Base-by-base conservation (phyloP, 2,888 invertebrate species). In the Diarsia dahlii region DNA sequence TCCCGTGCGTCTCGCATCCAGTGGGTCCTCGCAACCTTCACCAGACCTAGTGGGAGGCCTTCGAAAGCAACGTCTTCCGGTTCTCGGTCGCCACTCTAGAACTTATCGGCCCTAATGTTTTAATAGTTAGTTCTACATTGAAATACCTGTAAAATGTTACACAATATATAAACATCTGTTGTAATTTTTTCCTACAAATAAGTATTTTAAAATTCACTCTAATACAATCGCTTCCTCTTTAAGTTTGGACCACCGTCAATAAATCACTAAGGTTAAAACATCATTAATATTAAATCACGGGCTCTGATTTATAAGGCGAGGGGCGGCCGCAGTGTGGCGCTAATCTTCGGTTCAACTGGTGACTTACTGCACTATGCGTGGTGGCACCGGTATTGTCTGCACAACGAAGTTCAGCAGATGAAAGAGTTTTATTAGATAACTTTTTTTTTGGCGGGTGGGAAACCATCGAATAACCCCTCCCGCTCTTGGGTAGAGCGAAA, bases 261-360 rank as follows among this genome's bases (percentile, higher is more conserved):
- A 96, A 96, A 96, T 96, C 96, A 96, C 94, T 95, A 94, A 95
- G 95, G 96, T 96, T 96, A 96, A 96, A 96, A 95, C 94, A 94
- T 95, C 96, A 96, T 96, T 96, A 96, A 96, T 96, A 96, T 96
- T 96, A 95, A 96, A 96, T 96, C 96, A 95, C 89, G 91, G 89
- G 85, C 86, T 84, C 89, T 94, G 95, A 95, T 95, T 94, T 94
- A 94, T 92, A 89, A 89, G 88, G 89, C 89, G 89, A 91, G 93
- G 94, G 92, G 85, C 39, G 39, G 39, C 84, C 89, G 90, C 89
- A 87, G 80, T 74, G 82, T 54, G 75, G 78, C 75, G 82, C 84
- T 89, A 86, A 89, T 87, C 90, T 88, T 60, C 39, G 84, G 84
- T 79, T 85, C 84, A 86, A 85, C 89, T 81, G 76, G 82, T 88